These are phyloP conservation scores for Malacosoma neustria DNA, from an alignment of 2,888 invertebrate genomes.

Conservation along the genomic window DNA sequence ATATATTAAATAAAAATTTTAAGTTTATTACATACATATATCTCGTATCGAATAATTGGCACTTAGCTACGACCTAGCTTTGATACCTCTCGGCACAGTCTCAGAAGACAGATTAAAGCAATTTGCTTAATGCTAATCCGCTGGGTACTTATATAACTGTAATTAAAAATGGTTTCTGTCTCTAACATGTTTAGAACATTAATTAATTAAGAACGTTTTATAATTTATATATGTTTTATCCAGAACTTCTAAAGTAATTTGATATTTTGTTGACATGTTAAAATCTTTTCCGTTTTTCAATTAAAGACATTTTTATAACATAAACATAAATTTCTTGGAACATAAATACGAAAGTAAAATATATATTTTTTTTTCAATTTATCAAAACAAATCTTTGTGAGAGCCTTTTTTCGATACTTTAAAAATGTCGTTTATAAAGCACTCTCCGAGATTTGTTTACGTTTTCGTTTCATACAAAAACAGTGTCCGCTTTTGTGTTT, in stretches of 20 bases:
- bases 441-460: slow-evolving; percentile 12
- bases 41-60: too few species aligned
- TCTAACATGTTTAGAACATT: too few species aligned
- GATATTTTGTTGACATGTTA: neutral
- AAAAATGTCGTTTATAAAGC: slow-evolving; percentile 14
- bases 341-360: slow-evolving; percentile 18
- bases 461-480: slow-evolving; percentile 2
- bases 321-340: neutral
- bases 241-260: neutral
- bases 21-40: too few species aligned
- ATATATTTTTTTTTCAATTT: slow-evolving; percentile 30
- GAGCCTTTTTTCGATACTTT: slow-evolving; percentile 23
- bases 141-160: too few species aligned
- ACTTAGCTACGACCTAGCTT: too few species aligned
- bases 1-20: too few species aligned
- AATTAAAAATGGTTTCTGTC: too few species aligned
- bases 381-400: slow-evolving; percentile 34
- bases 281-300: neutral
- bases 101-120: too few species aligned
- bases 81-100: too few species aligned
- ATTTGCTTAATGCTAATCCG: too few species aligned
- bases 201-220: too few species aligned
- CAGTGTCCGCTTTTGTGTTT: neutral
- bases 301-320: neutral
- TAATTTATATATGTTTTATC: neutral